phyloP scores from a whole-genome alignment of 2,888 invertebrate species.

The Ophion ventricosus region DNA sequence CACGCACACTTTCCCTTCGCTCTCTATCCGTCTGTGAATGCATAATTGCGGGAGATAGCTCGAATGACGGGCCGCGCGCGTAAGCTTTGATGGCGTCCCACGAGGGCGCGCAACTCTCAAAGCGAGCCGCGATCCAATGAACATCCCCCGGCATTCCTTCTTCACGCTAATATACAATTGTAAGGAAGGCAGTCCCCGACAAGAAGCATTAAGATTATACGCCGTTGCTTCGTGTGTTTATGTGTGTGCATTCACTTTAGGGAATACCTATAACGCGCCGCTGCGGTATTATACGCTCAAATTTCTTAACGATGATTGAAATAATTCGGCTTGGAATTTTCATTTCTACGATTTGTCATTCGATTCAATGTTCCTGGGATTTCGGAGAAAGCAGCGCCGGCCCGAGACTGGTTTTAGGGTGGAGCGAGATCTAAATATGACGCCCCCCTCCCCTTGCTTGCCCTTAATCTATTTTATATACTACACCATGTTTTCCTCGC shows the following conservation, averaged over 20 bases:
- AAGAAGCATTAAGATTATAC: neutral
- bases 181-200: neutral
- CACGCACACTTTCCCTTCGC: slow-evolving; percentile 45
- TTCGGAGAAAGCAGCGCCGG: too few species aligned
- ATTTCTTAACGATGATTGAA: too few species aligned
- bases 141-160: slow-evolving; percentile 12
- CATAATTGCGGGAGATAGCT: slow-evolving; percentile 61
- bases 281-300: too few species aligned
- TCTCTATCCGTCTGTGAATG: slow-evolving; percentile 50
- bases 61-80: slow-evolving; percentile 33
- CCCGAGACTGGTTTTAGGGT: too few species aligned
- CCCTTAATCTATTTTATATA: too few species aligned
- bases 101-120: slow-evolving; percentile 43
- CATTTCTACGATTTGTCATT: too few species aligned
- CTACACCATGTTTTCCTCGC: too few species aligned
- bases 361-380: too few species aligned
- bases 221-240: too few species aligned
- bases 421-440: too few species aligned
- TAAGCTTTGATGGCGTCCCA: slow-evolving; percentile 59
- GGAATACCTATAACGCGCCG: neutral
- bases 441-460: too few species aligned
- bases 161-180: slow-evolving; percentile 16
- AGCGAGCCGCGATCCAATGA: slow-evolving; percentile 30
- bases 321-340: too few species aligned
- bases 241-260: neutral